Conservation (phyloP, 1,140 invertebrate genomes). For the Calliopsis andreniformis region DNA sequence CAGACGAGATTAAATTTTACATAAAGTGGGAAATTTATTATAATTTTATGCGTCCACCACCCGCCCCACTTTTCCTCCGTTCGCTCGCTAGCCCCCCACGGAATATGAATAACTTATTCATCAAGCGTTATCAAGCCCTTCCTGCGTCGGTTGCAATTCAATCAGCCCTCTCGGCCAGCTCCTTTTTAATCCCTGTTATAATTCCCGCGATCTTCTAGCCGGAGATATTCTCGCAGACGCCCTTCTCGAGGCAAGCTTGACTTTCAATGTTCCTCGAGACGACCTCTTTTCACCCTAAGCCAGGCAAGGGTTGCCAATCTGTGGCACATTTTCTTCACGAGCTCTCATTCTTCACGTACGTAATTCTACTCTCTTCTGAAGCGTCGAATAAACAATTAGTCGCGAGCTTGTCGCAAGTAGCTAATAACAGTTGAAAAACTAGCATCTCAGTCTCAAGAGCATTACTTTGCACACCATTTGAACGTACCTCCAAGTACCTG, state of each 20-base stretch:
- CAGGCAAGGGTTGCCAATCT: no score
- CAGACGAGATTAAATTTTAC: constrained; percentile 48
- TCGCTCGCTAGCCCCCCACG: not conserved
- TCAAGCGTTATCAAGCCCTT: constrained; percentile 41
- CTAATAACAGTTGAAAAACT: no score
- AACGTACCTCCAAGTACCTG: no score
- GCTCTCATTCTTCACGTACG: no score
- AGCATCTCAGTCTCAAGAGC: no score
- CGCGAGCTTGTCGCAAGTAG: no score
- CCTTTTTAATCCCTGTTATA: constrained; percentile 39
- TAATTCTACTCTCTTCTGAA: no score
- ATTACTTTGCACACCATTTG: no score
- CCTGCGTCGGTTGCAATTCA: constrained; percentile 33
- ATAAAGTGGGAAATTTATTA: constrained; percentile 51
- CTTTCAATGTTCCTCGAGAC: not conserved
- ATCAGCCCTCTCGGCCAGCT: constrained; percentile 5
- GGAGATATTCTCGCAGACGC: not conserved
- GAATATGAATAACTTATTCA: constrained; percentile 51
- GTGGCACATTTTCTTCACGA: no score
- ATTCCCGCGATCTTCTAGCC: not conserved
- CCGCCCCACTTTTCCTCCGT: not conserved
- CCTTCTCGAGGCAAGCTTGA: not conserved
- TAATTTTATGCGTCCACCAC: constrained; percentile 35
- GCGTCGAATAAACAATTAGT: no score
- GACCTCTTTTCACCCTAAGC: not conserved